Conservation (phyloP, 1,140 invertebrate species). For the Hylaeus volcanicus region DNA sequence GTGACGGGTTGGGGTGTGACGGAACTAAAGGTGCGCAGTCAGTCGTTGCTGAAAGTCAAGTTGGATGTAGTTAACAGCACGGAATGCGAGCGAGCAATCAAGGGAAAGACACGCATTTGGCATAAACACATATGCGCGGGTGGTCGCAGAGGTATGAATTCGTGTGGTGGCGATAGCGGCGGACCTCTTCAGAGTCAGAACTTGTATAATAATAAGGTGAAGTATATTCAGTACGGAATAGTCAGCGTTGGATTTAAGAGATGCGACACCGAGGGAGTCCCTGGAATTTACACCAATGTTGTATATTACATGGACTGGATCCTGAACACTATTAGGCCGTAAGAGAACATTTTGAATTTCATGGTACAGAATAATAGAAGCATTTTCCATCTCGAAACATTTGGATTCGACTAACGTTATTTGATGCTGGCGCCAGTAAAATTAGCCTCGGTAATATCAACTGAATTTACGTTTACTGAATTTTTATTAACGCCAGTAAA, state of each 20-base stretch:
- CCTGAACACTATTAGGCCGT: constrained; percentile 79
- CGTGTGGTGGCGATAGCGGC: constrained; percentile 80
- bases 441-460: too few relatives aligned
- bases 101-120: constrained; percentile 68
- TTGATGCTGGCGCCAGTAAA: too few relatives aligned
- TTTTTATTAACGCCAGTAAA: too few relatives aligned
- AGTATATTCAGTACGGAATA: constrained; percentile 79
- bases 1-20: constrained; percentile 85
- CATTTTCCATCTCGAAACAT: too few relatives aligned
- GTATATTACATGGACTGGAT: constrained; percentile 85
- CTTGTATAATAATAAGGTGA: constrained; percentile 59
- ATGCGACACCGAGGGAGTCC: constrained; percentile 81
- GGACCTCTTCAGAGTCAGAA: constrained; percentile 77
- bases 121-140: constrained; percentile 84
- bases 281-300: constrained; percentile 84
- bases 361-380: too few relatives aligned
- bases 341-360: constrained; percentile 12
- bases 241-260: constrained; percentile 80
- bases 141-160: constrained; percentile 78
- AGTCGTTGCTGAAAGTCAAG: constrained; percentile 80
- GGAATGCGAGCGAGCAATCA: constrained; percentile 79
- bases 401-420: too few relatives aligned
- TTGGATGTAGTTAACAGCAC: constrained; percentile 77
- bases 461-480: too few relatives aligned
- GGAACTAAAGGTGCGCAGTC: constrained; percentile 76